A percentile compares a stretch with the other conserved stretches of the same genome.
These are phyloP conservation scores for Diachrysia chrysitis DNA, from an alignment of 2,888 invertebrate genomes.

Conservation along the genomic window DNA sequence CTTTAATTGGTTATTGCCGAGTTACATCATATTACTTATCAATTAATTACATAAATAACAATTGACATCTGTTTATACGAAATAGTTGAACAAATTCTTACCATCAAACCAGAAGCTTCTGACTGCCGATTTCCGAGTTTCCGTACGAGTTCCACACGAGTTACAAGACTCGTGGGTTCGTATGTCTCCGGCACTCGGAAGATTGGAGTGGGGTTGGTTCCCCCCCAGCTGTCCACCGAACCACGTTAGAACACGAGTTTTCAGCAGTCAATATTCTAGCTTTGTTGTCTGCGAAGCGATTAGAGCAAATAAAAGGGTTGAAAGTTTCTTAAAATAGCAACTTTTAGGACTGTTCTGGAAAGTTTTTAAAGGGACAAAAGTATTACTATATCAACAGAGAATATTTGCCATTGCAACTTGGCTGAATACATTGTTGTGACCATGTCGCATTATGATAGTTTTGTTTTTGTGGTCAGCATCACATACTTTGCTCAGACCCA, in stretches of 20 bases:
- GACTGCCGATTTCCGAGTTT: neutral
- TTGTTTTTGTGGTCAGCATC: too few relatives aligned
- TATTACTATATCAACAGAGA: too few relatives aligned
- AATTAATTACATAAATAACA: too few relatives aligned
- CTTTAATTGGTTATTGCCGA: too few relatives aligned
- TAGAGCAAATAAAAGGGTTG: neutral
- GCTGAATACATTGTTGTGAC: too few relatives aligned
- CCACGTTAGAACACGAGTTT: constrained; percentile 17
- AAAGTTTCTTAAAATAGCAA: neutral
- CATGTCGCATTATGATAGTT: too few relatives aligned
- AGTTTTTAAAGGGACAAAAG: neutral
- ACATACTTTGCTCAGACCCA: too few relatives aligned
- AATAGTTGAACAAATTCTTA: neutral
- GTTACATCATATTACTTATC: too few relatives aligned
- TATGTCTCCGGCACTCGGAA: constrained; percentile 44
- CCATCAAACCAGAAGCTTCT: neutral
- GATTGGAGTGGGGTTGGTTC: constrained; percentile 18
- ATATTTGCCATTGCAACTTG: too few relatives aligned
- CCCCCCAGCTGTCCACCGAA: constrained; percentile 48
- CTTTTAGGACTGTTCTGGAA: neutral
- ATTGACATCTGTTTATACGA: neutral
- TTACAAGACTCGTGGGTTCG: constrained; percentile 31
- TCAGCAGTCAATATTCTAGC: constrained; percentile 42
- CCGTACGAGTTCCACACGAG: neutral
- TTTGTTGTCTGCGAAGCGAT: neutral